Evolutionary conservation across 2,797 vertebrate genomes (phyloP).

Genomic region (Luscinia luscinia): DNA sequence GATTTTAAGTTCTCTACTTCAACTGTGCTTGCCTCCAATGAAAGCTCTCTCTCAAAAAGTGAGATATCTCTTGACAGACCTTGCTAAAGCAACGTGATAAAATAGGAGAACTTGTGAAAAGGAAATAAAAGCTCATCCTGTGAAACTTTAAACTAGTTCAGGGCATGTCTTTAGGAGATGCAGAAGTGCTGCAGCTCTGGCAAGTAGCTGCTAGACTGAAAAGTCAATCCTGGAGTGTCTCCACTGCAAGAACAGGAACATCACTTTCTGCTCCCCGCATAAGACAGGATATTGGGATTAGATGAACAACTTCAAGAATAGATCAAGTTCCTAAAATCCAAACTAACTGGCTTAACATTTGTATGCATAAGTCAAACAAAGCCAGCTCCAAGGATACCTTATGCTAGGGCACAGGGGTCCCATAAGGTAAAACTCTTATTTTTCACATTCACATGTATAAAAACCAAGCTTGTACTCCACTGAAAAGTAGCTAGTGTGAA

Average conservation of each 20-base stretch:
- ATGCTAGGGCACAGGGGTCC: accelerated
- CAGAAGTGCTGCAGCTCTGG: not conserved
- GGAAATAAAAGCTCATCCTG: not conserved
- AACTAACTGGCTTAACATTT: not conserved
- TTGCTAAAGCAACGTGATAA: not conserved
- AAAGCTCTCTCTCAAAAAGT: not conserved
- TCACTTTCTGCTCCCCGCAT: not conserved
- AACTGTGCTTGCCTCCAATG: not conserved
- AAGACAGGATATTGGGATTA: not conserved
- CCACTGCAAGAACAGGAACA: not conserved
- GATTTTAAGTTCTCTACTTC: not conserved
- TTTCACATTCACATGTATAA: not conserved
- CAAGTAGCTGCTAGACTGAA: not conserved
- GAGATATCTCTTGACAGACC: not conserved
- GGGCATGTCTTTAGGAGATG: not conserved
- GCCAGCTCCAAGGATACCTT: not conserved
- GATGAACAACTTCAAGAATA: not conserved
- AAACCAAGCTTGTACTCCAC: not conserved
- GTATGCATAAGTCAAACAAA: not conserved
- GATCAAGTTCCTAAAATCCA: not conserved
- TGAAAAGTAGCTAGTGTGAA: not conserved
- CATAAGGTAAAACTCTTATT: not conserved
- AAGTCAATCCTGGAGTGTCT: not conserved
- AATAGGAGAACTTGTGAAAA: not conserved
- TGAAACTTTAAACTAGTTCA: not conserved